Percentiles rank a stretch among this genome's conserved stretches.
Conservation (phyloP, 2,888 invertebrate species). For the Drosophila nr. perissopoda region DNA sequence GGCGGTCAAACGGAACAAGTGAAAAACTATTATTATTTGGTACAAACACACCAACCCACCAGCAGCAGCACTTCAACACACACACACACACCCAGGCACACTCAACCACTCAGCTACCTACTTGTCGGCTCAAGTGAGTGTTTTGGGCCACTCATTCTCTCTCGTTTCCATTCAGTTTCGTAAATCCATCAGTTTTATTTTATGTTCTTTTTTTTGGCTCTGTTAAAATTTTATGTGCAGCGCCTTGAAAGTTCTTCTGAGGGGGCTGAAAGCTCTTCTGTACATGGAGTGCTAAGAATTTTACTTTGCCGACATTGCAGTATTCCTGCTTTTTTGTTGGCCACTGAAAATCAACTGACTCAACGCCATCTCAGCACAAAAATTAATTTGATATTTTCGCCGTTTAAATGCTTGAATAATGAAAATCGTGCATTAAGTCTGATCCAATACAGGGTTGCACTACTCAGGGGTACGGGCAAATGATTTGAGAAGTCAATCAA, state of each 20-base stretch:
- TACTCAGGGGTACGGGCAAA: neutral
- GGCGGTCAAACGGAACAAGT: slow-evolving; percentile 79
- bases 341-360: slow-evolving; percentile 15
- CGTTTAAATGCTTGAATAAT: slow-evolving; percentile 27
- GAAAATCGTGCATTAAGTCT: slow-evolving; percentile 23
- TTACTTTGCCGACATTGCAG: slow-evolving; percentile 65
- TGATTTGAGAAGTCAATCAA: neutral
- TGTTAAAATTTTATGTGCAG: slow-evolving; percentile 65
- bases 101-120: slow-evolving; percentile 46
- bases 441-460: neutral
- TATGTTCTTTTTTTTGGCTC: slow-evolving; percentile 35
- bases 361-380: slow-evolving; percentile 50
- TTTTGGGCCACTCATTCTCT: slow-evolving; percentile 24
- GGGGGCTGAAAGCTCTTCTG: slow-evolving; percentile 21
- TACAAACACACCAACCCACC: slow-evolving; percentile 26
- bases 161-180: slow-evolving; percentile 49
- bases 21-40: slow-evolving; percentile 81
- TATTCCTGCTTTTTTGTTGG: slow-evolving; percentile 24
- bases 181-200: slow-evolving; percentile 78
- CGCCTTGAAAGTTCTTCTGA: slow-evolving; percentile 28
- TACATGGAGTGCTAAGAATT: neutral
- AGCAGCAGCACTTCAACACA: slow-evolving; percentile 30
- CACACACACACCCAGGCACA: slow-evolving; percentile 11
- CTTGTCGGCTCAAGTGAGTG: slow-evolving; percentile 49
- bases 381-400: slow-evolving; percentile 61